Percentiles rank a stretch among this genome's conserved stretches.
phyloP scores from a whole-genome alignment of 2,888 invertebrate genomes.

The Agrotis exclamationis region DNA sequence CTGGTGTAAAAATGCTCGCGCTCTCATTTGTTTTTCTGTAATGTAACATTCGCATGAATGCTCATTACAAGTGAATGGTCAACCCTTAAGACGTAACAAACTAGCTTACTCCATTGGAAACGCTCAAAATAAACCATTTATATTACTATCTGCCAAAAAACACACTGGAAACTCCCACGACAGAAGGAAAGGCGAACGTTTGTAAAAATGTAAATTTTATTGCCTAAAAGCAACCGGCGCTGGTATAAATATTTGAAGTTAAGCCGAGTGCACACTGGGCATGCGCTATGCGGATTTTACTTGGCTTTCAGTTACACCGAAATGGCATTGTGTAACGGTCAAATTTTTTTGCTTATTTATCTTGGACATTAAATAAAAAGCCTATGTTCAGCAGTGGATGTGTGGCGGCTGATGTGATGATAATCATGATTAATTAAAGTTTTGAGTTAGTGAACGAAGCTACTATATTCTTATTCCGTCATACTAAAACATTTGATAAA shows the following conservation, averaged over 20 bases:
- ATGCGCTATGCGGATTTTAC: slow-evolving; percentile 73
- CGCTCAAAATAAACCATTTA: slow-evolving; percentile 57
- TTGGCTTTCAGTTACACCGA: slow-evolving; percentile 70
- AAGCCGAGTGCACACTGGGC: slow-evolving; percentile 79
- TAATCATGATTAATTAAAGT: too few species aligned
- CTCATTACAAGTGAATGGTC: too few species aligned
- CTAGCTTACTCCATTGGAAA: slow-evolving; percentile 33
- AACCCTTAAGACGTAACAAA: slow-evolving; percentile 12
- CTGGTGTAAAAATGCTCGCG: too few species aligned
- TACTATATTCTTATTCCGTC: too few species aligned
- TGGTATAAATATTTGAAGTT: slow-evolving; percentile 87
- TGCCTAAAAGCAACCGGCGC: slow-evolving; percentile 76
- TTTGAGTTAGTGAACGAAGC: too few species aligned
- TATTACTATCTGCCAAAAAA: slow-evolving; percentile 56
- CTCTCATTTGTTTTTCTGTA: too few species aligned
- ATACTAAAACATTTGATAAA: too few species aligned
- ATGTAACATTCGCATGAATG: too few species aligned
- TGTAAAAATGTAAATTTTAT: slow-evolving; percentile 90
- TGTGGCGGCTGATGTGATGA: too few species aligned
- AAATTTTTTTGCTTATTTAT: neutral
- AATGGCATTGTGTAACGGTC: neutral
- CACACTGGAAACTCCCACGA: slow-evolving; percentile 40
- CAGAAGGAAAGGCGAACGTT: slow-evolving; percentile 68
- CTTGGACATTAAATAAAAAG: too few species aligned
- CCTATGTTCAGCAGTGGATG: too few species aligned